Conservation (phyloP, 2,888 invertebrate genomes). For the Camponotus fellah region DNA sequence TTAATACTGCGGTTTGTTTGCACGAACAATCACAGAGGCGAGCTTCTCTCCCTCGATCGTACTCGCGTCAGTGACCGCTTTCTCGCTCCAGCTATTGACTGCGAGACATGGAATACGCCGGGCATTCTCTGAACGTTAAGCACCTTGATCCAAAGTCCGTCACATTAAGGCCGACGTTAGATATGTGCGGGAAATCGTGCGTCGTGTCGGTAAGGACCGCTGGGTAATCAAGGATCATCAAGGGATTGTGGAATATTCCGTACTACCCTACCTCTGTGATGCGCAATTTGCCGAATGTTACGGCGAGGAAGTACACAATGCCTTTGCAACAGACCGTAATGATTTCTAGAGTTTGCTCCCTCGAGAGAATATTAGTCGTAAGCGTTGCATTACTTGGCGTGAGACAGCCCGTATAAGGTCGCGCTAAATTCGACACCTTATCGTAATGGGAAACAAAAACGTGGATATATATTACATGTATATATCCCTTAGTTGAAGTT, state of each 20-base stretch:
- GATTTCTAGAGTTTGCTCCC: slow-evolving; percentile 47
- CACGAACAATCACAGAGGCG: slow-evolving; percentile 73
- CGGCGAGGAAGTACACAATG: slow-evolving; percentile 44
- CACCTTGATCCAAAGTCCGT: slow-evolving; percentile 65
- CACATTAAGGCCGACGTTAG: slow-evolving; percentile 59
- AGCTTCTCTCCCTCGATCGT: slow-evolving; percentile 12
- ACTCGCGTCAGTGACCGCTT: slow-evolving; percentile 36
- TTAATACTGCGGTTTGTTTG: slow-evolving; percentile 82
- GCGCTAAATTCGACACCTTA: slow-evolving; percentile 27
- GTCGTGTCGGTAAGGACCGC: slow-evolving; percentile 57
- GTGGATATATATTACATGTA: background rate
- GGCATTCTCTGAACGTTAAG: slow-evolving; percentile 68
- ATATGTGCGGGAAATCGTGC: slow-evolving; percentile 65
- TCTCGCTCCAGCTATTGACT: slow-evolving; percentile 67
- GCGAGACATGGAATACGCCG: slow-evolving; percentile 62
- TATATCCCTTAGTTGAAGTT: background rate
- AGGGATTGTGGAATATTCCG: slow-evolving; percentile 51
- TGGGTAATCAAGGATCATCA: slow-evolving; percentile 71
- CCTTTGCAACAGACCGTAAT: slow-evolving; percentile 53
- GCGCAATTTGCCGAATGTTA: slow-evolving; percentile 51
- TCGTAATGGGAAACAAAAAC: background rate
- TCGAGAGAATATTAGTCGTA: slow-evolving; percentile 47
- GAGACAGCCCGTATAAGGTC: slow-evolving; percentile 28
- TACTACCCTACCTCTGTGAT: slow-evolving; percentile 28
- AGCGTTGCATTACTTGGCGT: slow-evolving; percentile 27